phyloP scores from a whole-genome alignment of 2,888 invertebrate genomes.

The Acleris cristana region DNA sequence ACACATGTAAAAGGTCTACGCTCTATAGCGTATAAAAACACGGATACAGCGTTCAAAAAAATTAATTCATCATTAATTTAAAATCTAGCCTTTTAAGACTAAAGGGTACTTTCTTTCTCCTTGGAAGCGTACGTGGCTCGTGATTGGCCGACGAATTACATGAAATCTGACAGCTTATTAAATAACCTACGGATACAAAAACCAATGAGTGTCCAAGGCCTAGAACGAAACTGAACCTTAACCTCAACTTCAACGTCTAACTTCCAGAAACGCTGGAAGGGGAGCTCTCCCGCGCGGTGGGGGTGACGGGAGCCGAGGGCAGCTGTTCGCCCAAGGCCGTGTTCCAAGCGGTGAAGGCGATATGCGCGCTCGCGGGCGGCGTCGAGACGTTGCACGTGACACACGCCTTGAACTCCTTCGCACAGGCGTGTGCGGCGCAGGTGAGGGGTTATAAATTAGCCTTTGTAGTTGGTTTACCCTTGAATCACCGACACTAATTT shows the following conservation, averaged over 20 bases:
- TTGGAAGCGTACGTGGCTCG: no score
- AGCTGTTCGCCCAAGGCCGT: slow-evolving; percentile 84
- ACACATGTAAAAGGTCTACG: no score
- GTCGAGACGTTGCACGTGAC: slow-evolving; percentile 95
- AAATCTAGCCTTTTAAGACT: no score
- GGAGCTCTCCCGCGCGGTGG: slow-evolving; percentile 90
- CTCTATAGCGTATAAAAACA: background rate
- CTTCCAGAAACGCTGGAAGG: slow-evolving; percentile 89
- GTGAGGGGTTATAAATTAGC: slow-evolving; percentile 46
- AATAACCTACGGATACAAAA: no score
- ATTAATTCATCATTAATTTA: no score
- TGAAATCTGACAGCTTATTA: no score
- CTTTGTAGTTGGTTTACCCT: no score
- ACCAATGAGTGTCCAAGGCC: background rate
- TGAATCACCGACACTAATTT: no score
- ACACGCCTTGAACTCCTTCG: slow-evolving; percentile 87
- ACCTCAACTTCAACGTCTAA: background rate
- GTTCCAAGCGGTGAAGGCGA: slow-evolving; percentile 95
- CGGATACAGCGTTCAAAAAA: background rate
- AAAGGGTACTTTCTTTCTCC: no score
- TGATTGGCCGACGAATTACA: no score
- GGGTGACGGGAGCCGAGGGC: slow-evolving; percentile 84
- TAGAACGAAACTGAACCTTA: background rate
- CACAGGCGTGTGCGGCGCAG: slow-evolving; percentile 83
- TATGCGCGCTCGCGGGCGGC: slow-evolving; percentile 94